Base-by-base conservation (phyloP, 1,140 invertebrate genomes). In the Drosophila biarmipes region DNA sequence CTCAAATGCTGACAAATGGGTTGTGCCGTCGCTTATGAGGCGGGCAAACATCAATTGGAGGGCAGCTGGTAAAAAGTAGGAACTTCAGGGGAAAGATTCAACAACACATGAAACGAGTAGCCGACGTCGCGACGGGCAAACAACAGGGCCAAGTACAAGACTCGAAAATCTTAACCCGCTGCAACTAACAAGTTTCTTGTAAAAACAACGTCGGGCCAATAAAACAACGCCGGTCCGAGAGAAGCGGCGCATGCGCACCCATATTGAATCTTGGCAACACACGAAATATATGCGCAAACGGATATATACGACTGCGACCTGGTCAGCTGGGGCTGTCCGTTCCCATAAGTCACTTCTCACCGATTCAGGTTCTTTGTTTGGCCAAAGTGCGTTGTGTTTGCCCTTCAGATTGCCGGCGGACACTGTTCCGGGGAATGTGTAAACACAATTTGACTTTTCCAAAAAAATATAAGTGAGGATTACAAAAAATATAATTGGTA, bases 101-200 rank as follows among this genome's bases (percentile, higher is more conserved):
- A 49, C 59, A 56, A 55, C 67, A 54, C 55, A 73, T 67, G 57
- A 68, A 63, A 79, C 67, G 74, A 73, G 72, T 72, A 73, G 81
- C 56, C 72, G 67, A 45, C 75, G 80, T 89, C 85, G 84, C 85
- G 80, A 71, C 76, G 49, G 19, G 57, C 63, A 87, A 89, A 87
- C 67, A 79, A 55, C 59, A 42, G 48, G 35, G 58, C 51, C 51
- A 48, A 73, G 11, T 56, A 75, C 73, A 76, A 54, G 51, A 35
- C 61, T 57, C 51, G 67, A 69, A 61, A 56, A 62, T 64, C 53
- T 53, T 72, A 89, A 78, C 84, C 84, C 84, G 84, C 71, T 89
- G 84, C 84, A 89, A 89, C 84, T 89, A 89, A 89, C 84, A 89
- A 89, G 84, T 89, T 89, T 89, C 84, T 89, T 69, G 76, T 89